phyloP scores from a whole-genome alignment of 2,888 invertebrate species.

The Aleiodes alternator region DNA sequence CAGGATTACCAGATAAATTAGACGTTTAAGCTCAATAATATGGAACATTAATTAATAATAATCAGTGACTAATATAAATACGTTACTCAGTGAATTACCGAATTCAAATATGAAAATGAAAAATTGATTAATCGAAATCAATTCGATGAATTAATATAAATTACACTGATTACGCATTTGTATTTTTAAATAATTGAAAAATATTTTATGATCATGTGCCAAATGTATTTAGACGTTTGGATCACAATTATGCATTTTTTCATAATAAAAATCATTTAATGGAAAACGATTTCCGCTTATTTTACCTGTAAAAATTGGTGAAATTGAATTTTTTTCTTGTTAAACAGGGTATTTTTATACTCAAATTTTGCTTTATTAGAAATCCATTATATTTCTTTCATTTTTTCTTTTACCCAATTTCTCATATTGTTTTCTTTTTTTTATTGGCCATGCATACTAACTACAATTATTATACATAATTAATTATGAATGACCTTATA shows the following conservation, averaged over 20 bases:
- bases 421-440: constrained; percentile 42
- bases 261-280: no score
- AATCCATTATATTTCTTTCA: no score
- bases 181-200: neutral
- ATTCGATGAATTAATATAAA: no score
- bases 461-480: constrained; percentile 57
- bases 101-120: neutral
- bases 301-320: no score
- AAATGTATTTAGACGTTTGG: no score
- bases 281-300: no score
- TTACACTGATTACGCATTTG: no score
- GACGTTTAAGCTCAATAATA: neutral
- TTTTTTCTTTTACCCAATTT: no score
- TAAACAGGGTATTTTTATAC: no score
- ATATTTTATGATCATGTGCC: constrained; percentile 4
- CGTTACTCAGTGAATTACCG: constrained; percentile 9
- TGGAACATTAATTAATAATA: neutral
- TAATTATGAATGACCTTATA: constrained; percentile 54
- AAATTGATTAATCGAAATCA: neutral
- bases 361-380: no score
- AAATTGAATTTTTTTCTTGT: no score
- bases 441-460: constrained; percentile 56
- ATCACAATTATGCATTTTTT: no score
- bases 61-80: constrained; percentile 15
- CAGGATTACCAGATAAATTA: neutral